Evolutionary conservation across 2,888 invertebrate genomes (phyloP), one percentile per base, ranked within the genome.

Genomic region (Thereva nobilitata): DNA sequence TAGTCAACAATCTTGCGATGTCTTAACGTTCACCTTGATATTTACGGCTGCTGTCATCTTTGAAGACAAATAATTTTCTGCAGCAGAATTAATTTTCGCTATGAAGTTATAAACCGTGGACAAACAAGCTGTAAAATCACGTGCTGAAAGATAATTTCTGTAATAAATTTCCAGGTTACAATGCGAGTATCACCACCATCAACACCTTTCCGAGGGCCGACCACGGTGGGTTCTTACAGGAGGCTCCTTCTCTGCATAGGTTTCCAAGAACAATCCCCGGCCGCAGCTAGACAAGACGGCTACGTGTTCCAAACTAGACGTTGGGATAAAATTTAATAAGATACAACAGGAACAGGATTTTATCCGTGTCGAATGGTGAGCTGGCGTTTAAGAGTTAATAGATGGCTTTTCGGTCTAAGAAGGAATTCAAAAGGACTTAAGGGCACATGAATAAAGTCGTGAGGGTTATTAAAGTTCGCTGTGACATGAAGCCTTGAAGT

Each of bases 101-200:
- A 53, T 53, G 53, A 53, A 53, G 53, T 23, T 53, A 40, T 53
- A 53, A 53, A 53, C 53, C 38, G 53, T 53, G 23, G 7, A 23
- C 40, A 53, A 37, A 38, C n/a, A 53, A 40, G 38, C 38, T 38
- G 37, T 37, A 53, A 40, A 53, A 53, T 53, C 53, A 53, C 38
- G 53, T 6, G 7, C 38, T 50, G 38, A 37, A 38, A 40, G 53
- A 53, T 53, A 53, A 53, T 53, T 53, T 40, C 53, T 38, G 53
- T 40, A 38, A 53, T 53, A 53, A 53, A 53, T 53, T 53, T 35
- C 38, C 38, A 35, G 53, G 38, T 9, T 23, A 40, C 34, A 38
- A 37, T 53, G 53, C 38, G 5, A n/a, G 9, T 40, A 38, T 53
- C 53, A 53, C 37, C 53, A 53, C 53, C 53, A 38, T 53, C 52